Evolutionary conservation across 2,888 invertebrate species (phyloP).

Genomic region (Aphrophora alni): DNA sequence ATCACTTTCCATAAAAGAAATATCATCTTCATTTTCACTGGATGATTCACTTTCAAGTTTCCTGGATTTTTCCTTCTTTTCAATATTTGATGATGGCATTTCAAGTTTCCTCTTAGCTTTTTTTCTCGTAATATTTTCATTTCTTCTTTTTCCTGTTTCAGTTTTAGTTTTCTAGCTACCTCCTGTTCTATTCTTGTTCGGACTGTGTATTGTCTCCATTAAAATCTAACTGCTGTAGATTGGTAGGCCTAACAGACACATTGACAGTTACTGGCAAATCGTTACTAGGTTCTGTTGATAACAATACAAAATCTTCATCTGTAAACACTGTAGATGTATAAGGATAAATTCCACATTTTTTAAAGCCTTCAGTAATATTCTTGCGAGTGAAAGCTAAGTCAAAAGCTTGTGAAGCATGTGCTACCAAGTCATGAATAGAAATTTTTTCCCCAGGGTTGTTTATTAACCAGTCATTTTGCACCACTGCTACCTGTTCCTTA

Average conservation of each 20-base stretch:
- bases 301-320: neutral
- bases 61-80: neutral
- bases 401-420: neutral
- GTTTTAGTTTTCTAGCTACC: slow-evolving; percentile 12
- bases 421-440: slow-evolving; percentile 17
- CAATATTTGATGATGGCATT: neutral
- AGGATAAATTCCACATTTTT: neutral
- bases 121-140: slow-evolving; percentile 10
- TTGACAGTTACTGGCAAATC: neutral
- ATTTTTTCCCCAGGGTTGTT: slow-evolving; percentile 23
- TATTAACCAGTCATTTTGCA: slow-evolving; percentile 32
- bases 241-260: neutral
- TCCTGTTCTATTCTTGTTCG: neutral
- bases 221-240: slow-evolving; percentile 12
- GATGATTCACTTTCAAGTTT: slow-evolving; percentile 10
- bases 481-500: slow-evolving; percentile 9
- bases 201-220: neutral
- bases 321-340: neutral
- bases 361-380: slow-evolving; percentile 13
- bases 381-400: neutral
- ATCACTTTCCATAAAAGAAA: slow-evolving; percentile 16
- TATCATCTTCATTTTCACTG: slow-evolving; percentile 9
- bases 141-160: slow-evolving; percentile 12
- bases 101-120: slow-evolving; percentile 14
- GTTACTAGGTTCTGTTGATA: neutral